Evolutionary conservation across 1,140 invertebrate genomes (phyloP), one percentile per base, ranked within the genome.

Genomic region (Paramacrobiotus metropolitanus): DNA sequence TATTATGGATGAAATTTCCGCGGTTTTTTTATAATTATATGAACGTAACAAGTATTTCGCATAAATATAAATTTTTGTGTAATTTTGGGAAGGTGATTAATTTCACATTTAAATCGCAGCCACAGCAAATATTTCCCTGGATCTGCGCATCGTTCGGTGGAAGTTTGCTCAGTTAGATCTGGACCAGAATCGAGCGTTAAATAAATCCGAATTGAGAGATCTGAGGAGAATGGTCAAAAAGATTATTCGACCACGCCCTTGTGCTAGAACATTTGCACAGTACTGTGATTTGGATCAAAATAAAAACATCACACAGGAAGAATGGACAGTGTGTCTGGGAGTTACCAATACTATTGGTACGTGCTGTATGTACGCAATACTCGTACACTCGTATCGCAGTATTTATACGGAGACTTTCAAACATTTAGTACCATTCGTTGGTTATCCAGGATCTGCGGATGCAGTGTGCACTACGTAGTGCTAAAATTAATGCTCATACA

Each of bases 231-330:
- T 91, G 29, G 83, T 90, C 1, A 85, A 83, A 69, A 86, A 86
- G 73, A 81, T 84, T 28, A 83, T 92, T 21, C 83, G 84, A 66
- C 89, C 89, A 9, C 83, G 83, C 70, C 79, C 83, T 63, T 93
- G 89, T 73, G 86, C 87, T 60, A 82, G 84, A 65, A 82, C 80
- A n/a, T 93, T 92, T 75, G 80, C 85, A 1, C 80, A 82, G 60
- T 81, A 81, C 64, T 93, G 89, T 73, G 88, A 93, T 73, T 74
- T 81, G 31, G 81, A 89, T 72, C 75, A 76, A 40, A 84, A 93
- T 74, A 78, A 80, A 21, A 80, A 77, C 63, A 81, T 91, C 31
- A 80, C 83, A 2, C 76, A 76, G 28, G 63, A 68, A 18, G 88
- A 92, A 73, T 92, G 87, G 88, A 78, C 78, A 20, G 77, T 80